These are phyloP conservation scores for Ammodytes dubius DNA, from an alignment of 2,113 vertebrate species.

Conservation along the genomic window DNA sequence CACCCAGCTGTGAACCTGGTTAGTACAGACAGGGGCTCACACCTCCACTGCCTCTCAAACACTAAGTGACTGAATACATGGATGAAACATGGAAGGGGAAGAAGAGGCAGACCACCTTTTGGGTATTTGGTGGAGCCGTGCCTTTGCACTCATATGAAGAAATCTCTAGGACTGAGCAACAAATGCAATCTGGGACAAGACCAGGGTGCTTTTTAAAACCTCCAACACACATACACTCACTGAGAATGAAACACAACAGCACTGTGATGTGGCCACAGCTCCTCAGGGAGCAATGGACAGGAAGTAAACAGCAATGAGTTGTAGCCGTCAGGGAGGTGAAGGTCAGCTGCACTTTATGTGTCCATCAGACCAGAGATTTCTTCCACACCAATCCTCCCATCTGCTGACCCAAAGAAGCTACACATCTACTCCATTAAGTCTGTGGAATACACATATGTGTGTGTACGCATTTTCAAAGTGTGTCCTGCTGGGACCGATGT, in stretches of 20 bases:
- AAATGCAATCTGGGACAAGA: constrained; percentile 21
- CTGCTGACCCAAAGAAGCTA: constrained; percentile 1
- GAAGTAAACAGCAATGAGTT: constrained; percentile 28
- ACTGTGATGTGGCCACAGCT: background rate
- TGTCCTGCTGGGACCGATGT: background rate
- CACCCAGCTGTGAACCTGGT: background rate
- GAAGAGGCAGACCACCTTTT: background rate
- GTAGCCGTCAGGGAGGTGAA: constrained; percentile 30
- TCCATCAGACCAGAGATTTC: constrained; percentile 25
- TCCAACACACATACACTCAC: background rate
- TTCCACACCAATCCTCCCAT: background rate
- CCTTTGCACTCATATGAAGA: background rate
- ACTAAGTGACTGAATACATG: constrained; percentile 7
- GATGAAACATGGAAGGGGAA: constrained; percentile 11
- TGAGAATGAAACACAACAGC: background rate
- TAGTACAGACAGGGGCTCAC: background rate
- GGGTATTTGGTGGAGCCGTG: background rate
- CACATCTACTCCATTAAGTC: background rate
- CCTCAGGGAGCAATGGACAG: background rate
- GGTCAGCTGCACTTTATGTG: constrained; percentile 38
- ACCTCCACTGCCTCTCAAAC: constrained; percentile 8
- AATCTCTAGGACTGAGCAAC: background rate
- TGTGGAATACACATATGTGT: background rate
- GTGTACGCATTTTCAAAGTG: background rate
- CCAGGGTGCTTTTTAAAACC: background rate